Evolutionary conservation across 2,113 vertebrate species (phyloP), one percentile per base, ranked within the genome.

Genomic region (Grus americana): DNA sequence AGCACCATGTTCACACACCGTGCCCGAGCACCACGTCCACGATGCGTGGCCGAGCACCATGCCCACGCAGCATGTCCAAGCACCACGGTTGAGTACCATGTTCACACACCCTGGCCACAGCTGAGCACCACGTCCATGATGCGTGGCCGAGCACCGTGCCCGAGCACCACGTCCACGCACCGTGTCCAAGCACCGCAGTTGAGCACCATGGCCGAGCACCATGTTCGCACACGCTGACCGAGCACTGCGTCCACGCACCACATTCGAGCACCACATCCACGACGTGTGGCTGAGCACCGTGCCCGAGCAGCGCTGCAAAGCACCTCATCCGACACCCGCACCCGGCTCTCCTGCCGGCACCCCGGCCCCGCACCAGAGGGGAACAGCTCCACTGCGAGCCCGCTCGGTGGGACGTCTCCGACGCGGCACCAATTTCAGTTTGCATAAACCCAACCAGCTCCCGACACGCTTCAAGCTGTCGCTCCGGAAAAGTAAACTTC

Each of bases 361-460:
- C 29, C 44, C 10, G 2, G 9, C 52, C 78, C 44, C 3, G 5
- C n/a, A 26, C 27, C 1, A 1, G 54, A 38, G 30, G 38, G 46
- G 58, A 75, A 71, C 15, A 9, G 82, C 89, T 80, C 93, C 36
- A 46, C n/a, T 26, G 1, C 6, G 2, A 20, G 30, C 49, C 75
- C 3, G 15, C 36, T 50, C 2, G 21, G 74, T 16, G 8, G 61
- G 34, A 80, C 29, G 1, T 52, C 47, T 40, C 15, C 16, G 13
- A 73, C 15, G 1, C 40, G 7, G 86, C 93, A 30, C 83, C 71
- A 1, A 46, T 44, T 36, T 67, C 79, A 11, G 79, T 85, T 96
- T 91, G 94, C 95, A 93, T 92, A 93, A 97, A 90, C 90, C 82
- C 96, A 49, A 79, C 68, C 5, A n/a, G 88, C 72, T 86, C 83